phyloP scores from a whole-genome alignment of 2,113 vertebrate species.

The Amphiprion ocellaris region DNA sequence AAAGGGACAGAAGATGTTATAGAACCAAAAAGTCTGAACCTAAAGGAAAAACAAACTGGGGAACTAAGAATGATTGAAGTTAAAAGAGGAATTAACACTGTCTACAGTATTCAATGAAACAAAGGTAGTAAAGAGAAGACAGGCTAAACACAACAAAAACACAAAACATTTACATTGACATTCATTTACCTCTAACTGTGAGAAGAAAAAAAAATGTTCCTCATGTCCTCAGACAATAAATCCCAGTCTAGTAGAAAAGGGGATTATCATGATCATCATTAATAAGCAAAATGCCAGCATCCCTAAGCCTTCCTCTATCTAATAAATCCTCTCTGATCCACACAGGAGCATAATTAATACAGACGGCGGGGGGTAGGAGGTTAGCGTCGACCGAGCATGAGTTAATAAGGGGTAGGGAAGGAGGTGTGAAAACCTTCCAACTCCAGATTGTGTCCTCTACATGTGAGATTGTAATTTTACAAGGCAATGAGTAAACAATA shows the following conservation, averaged over 20 bases:
- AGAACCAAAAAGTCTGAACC: too few species aligned
- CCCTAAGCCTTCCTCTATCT: slow-evolving; percentile 75
- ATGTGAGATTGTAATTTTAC: slow-evolving; percentile 8
- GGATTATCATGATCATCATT: slow-evolving; percentile 81
- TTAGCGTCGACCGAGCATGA: slow-evolving; percentile 49
- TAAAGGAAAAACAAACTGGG: too few species aligned
- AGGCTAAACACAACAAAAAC: not conserved
- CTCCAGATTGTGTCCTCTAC: slow-evolving; percentile 12
- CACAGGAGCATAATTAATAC: slow-evolving; percentile 78
- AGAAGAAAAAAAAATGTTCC: slow-evolving; percentile 15
- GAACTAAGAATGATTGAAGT: not conserved
- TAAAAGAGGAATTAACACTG: not conserved
- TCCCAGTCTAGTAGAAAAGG: slow-evolving; percentile 66
- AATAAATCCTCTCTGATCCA: slow-evolving; percentile 80
- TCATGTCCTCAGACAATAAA: slow-evolving; percentile 50
- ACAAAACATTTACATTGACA: slow-evolving; percentile 6
- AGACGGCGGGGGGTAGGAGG: slow-evolving; percentile 62
- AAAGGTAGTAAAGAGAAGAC: not conserved
- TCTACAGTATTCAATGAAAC: not conserved
- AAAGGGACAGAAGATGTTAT: not conserved
- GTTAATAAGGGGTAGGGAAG: slow-evolving; percentile 61
- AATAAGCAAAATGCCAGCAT: slow-evolving; percentile 77
- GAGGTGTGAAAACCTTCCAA: slow-evolving; percentile 45
- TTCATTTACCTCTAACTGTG: slow-evolving; percentile 37
- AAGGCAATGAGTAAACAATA: not conserved